Conservation (phyloP, 2,797 vertebrate species). For the Sebastes glaucus region DNA sequence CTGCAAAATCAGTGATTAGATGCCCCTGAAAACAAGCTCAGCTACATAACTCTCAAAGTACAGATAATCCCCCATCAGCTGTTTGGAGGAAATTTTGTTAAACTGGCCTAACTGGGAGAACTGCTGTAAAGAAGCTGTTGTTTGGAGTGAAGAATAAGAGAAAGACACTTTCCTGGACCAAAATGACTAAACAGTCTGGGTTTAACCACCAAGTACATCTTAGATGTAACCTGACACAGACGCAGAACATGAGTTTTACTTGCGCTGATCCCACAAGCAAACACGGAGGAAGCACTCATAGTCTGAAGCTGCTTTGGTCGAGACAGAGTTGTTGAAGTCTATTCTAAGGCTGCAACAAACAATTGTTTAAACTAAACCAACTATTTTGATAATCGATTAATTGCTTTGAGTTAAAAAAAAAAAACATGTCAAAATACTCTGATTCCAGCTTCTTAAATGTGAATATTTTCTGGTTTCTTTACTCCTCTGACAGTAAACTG, state of each 20-base stretch:
- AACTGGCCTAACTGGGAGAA: slow-evolving; percentile 4
- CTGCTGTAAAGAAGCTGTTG: background rate
- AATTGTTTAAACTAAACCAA: too few species aligned
- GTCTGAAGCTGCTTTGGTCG: background rate
- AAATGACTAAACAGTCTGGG: background rate
- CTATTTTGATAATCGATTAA: too few species aligned
- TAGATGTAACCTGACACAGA: background rate
- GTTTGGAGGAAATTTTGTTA: background rate
- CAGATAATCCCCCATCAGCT: background rate
- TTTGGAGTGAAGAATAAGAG: background rate
- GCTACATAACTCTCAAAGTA: background rate
- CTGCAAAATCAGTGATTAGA: background rate
- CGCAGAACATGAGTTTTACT: background rate
- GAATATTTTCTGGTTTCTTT: too few species aligned
- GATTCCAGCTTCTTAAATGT: too few species aligned
- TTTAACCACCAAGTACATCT: background rate
- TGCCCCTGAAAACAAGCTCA: background rate
- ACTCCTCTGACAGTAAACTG: too few species aligned
- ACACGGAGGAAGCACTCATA: background rate
- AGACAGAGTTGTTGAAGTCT: background rate
- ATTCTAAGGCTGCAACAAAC: too few species aligned
- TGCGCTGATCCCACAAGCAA: background rate
- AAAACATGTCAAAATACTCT: too few species aligned
- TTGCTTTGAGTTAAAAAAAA: too few species aligned
- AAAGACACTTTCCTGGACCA: background rate